Conservation (phyloP, 2,797 vertebrate genomes). For the Iguana delicatissima region DNA sequence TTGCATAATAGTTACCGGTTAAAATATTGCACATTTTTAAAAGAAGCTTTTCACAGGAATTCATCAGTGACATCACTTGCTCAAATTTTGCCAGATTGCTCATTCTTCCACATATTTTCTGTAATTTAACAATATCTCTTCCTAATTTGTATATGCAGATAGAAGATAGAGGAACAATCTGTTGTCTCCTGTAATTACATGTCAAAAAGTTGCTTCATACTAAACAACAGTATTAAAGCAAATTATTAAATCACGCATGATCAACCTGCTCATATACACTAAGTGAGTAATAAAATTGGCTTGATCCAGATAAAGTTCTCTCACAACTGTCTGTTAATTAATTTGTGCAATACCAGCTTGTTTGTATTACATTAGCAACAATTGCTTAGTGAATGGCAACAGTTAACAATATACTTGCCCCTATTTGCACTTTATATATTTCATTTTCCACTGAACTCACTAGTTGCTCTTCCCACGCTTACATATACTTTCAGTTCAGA, state of each 20-base stretch:
- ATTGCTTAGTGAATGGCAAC: neutral
- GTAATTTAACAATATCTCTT: neutral
- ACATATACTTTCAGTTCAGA: neutral
- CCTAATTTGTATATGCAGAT: neutral
- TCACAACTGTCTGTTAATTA: neutral
- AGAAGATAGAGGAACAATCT: neutral
- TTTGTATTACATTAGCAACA: constrained; percentile 3
- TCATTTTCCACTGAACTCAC: neutral
- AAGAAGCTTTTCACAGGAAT: neutral
- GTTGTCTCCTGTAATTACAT: neutral
- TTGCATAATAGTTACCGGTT: neutral
- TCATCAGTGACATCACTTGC: neutral
- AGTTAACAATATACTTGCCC: neutral
- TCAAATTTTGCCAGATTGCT: neutral
- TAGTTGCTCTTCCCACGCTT: neutral
- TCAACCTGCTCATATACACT: neutral
- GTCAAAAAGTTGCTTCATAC: neutral
- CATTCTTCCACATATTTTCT: neutral
- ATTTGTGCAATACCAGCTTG: neutral
- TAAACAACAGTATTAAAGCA: neutral
- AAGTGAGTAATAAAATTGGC: neutral
- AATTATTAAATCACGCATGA: neutral
- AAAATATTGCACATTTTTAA: neutral
- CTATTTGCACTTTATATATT: neutral
- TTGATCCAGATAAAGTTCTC: neutral